These are phyloP conservation scores for Drosophila novamexicana DNA, from an alignment of 1,140 invertebrate genomes.

Conservation along the genomic window DNA sequence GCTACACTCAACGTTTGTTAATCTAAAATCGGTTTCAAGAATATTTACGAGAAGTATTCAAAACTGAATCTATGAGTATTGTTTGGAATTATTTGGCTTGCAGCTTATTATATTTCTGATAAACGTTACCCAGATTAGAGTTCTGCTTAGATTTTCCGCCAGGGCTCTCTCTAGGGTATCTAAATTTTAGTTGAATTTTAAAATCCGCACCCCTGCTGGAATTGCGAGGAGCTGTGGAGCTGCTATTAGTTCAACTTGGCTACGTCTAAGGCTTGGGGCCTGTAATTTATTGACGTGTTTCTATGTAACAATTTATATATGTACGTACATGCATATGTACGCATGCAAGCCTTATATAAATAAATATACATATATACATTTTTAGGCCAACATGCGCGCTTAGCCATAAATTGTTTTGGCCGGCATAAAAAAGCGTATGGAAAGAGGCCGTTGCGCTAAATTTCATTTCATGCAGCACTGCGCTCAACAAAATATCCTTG, in stretches of 20 bases:
- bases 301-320: conserved; percentile 58
- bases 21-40: background rate
- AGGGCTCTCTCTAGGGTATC: background rate
- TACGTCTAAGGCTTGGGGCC: conserved; percentile 41
- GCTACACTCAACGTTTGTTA: background rate
- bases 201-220: background rate
- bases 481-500: conserved; percentile 30
- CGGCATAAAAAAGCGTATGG: conserved; percentile 35
- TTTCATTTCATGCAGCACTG: conserved; percentile 78
- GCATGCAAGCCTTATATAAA: conserved; percentile 18
- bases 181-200: conserved; percentile 7
- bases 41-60: no score
- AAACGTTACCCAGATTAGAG: no score
- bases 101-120: no score
- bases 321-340: conserved; percentile 11
- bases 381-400: conserved; percentile 71
- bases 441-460: conserved; percentile 70
- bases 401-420: conserved; percentile 73
- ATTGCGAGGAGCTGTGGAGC: background rate
- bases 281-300: conserved; percentile 76
- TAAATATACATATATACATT: conserved; percentile 30
- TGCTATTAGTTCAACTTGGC: conserved; percentile 67
- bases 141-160: no score
- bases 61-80: no score
- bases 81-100: no score